These are phyloP conservation scores for Catharus fuscescens DNA, from an alignment of 2,113 vertebrate species.

Conservation along the genomic window DNA sequence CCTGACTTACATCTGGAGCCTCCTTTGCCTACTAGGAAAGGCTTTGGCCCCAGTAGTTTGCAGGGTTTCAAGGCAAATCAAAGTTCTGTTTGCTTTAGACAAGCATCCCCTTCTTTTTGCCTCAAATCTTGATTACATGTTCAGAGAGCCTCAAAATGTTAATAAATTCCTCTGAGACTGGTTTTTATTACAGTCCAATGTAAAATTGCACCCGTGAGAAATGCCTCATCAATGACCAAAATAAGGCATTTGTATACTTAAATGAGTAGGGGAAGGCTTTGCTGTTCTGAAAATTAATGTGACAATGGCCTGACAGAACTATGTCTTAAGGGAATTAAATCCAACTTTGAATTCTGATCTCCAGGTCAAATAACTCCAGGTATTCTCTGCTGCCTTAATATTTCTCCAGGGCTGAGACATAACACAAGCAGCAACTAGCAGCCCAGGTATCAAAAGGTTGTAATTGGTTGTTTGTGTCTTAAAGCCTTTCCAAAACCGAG, in stretches of 20 bases:
- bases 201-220: background rate
- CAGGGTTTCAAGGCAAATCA: background rate
- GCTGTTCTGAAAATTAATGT: background rate
- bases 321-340: background rate
- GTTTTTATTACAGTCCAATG: background rate
- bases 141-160: background rate
- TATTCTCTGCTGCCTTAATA: background rate
- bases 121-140: background rate
- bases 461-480: background rate
- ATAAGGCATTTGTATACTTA: background rate
- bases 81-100: background rate
- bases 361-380: background rate
- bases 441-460: background rate
- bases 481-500: background rate
- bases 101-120: background rate
- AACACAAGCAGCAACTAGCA: background rate
- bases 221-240: background rate
- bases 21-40: background rate
- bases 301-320: background rate
- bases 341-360: background rate
- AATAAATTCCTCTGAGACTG: slow-evolving; percentile 14
- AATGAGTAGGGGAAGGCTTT: background rate
- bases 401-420: background rate
- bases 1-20: background rate
- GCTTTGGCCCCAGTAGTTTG: background rate